Evolutionary conservation across 2,113 vertebrate species (phyloP).

Genomic region (Mormoops blainvillei): DNA sequence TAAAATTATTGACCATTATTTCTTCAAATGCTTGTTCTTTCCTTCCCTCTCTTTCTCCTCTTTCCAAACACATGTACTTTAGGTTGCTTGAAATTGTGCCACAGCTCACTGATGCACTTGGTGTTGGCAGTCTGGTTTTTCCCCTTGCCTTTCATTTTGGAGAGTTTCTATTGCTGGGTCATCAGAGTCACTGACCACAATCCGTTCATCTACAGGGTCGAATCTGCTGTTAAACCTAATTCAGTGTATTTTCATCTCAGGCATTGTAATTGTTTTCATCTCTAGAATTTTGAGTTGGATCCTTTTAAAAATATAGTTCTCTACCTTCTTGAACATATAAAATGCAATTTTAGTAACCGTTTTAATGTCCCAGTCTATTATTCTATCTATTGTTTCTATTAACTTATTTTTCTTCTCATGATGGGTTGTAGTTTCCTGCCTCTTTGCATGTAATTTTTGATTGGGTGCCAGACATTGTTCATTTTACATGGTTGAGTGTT

Average conservation of each 20-base stretch:
- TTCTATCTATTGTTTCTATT: not conserved
- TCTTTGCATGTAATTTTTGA: not conserved
- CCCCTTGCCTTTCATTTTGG: no score
- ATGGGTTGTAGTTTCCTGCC: not conserved
- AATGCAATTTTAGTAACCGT: not conserved
- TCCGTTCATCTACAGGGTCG: not conserved
- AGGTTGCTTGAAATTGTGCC: not conserved
- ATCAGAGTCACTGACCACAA: not conserved
- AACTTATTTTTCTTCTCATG: not conserved
- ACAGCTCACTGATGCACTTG: no score
- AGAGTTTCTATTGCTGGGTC: no score
- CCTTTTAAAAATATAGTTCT: not conserved
- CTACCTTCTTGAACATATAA: not conserved
- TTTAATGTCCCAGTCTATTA: not conserved
- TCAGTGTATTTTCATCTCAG: no score
- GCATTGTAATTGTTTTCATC: not conserved
- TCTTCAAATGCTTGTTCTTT: not conserved
- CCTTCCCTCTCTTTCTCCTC: not conserved
- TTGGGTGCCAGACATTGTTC: not conserved
- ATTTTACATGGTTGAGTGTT: not conserved
- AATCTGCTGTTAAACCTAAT: not conserved
- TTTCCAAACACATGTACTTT: not conserved
- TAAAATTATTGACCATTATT: not conserved
- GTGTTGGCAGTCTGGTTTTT: no score
- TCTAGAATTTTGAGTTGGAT: not conserved